Conservation (phyloP, 2,888 invertebrate genomes). For the Drosophila limbata region DNA sequence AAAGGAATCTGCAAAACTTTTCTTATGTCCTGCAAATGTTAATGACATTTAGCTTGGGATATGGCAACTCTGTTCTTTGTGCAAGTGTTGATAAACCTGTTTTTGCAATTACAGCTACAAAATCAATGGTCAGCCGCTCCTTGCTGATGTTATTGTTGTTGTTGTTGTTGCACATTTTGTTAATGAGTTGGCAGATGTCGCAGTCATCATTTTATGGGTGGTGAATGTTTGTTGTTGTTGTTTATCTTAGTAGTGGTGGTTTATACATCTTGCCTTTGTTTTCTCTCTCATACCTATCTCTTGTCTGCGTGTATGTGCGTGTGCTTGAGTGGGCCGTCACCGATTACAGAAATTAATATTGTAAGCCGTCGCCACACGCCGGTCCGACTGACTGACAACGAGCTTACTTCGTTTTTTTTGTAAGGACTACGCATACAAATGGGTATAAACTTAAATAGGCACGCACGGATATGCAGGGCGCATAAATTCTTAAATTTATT, state of each 20-base stretch:
- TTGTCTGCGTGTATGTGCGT: constrained; percentile 26
- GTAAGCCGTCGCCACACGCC: constrained; percentile 25
- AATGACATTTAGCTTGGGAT: constrained; percentile 46
- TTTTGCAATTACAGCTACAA: constrained; percentile 44
- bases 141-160: constrained; percentile 19
- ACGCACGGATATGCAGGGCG: constrained; percentile 34
- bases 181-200: constrained; percentile 64
- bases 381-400: neutral
- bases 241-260: constrained; percentile 40
- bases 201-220: constrained; percentile 64
- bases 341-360: constrained; percentile 58
- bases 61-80: constrained; percentile 32
- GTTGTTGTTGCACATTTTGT: constrained; percentile 50
- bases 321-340: constrained; percentile 17
- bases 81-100: constrained; percentile 67
- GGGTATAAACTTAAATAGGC: constrained; percentile 35
- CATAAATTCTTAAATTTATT: constrained; percentile 60
- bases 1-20: neutral
- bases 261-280: constrained; percentile 33
- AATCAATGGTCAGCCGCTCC: constrained; percentile 36
- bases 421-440: constrained; percentile 47
- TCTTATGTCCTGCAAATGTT: constrained; percentile 45
- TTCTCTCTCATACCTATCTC: constrained; percentile 8
- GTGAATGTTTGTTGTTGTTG: constrained; percentile 46
- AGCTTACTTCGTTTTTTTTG: constrained; percentile 10